Conservation (phyloP, 2,113 vertebrate species). For the Hipposideros armiger region DNA sequence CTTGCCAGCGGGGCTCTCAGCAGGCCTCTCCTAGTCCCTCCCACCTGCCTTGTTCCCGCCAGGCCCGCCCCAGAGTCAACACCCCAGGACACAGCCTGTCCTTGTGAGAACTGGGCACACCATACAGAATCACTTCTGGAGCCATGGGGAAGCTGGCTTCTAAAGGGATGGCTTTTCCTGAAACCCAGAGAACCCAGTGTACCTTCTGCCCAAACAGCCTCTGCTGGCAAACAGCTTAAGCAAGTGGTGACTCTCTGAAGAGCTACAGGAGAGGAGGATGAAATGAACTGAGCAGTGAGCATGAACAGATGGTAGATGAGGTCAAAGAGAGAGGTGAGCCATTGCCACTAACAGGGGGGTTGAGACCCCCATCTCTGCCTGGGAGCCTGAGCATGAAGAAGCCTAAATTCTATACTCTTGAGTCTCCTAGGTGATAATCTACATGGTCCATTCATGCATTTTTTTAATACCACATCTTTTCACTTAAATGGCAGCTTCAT, state of each 20-base stretch:
- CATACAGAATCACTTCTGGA: neutral
- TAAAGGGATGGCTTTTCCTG: neutral
- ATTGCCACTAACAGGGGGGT: neutral
- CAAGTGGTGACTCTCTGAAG: neutral
- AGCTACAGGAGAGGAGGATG: neutral
- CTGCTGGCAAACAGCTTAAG: neutral
- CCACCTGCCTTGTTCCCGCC: neutral
- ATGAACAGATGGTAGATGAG: neutral
- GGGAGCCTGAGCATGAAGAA: neutral
- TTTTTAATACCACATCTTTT: neutral
- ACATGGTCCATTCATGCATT: neutral
- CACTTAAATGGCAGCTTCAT: neutral
- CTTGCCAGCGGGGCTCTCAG: neutral
- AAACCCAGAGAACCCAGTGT: neutral
- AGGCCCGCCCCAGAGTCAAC: neutral
- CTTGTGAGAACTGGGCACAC: neutral
- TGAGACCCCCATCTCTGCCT: neutral
- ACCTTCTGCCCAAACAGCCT: neutral
- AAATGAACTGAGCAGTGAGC: rapidly evolving
- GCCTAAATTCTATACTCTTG: too few relatives aligned
- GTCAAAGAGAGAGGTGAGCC: neutral
- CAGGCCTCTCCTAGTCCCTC: neutral
- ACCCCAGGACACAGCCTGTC: neutral
- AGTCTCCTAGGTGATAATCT: neutral
- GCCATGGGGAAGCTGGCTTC: neutral